phyloP scores from a whole-genome alignment of 2,113 vertebrate species.

The Alexandromys fortis region DNA sequence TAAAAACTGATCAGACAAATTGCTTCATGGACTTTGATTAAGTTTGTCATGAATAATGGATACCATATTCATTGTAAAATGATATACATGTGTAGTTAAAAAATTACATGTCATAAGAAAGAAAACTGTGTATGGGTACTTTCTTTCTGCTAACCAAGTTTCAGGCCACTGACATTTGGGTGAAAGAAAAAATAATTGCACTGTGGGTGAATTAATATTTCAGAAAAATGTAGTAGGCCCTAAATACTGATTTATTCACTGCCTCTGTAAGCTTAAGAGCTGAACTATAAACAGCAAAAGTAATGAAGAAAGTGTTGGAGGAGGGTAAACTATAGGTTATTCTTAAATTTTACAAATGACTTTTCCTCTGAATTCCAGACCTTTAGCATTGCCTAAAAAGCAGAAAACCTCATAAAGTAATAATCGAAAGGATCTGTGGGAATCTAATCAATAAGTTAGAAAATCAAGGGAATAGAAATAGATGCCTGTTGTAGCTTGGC shows the following conservation, averaged over 20 bases:
- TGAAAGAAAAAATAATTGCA: neutral
- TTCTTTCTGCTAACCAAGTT: neutral
- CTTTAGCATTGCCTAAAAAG: neutral
- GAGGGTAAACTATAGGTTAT: neutral
- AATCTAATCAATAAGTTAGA: neutral
- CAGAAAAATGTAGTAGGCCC: neutral
- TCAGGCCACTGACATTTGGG: neutral
- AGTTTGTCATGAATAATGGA: neutral
- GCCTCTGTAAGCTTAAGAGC: neutral
- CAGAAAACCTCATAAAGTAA: neutral
- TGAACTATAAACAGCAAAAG: neutral
- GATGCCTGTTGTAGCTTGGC: neutral
- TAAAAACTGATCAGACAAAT: neutral
- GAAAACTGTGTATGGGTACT: neutral
- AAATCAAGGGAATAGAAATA: neutral
- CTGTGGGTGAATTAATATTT: neutral
- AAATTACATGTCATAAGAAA: neutral
- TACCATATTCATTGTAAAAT: neutral
- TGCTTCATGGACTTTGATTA: neutral
- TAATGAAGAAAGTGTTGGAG: neutral
- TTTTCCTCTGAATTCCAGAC: neutral
- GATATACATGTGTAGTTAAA: neutral
- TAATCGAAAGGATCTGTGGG: neutral
- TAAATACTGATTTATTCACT: neutral
- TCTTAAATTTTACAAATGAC: neutral